Evolutionary conservation across 1,140 invertebrate species (phyloP).

Genomic region (Lucilia cuprina): DNA sequence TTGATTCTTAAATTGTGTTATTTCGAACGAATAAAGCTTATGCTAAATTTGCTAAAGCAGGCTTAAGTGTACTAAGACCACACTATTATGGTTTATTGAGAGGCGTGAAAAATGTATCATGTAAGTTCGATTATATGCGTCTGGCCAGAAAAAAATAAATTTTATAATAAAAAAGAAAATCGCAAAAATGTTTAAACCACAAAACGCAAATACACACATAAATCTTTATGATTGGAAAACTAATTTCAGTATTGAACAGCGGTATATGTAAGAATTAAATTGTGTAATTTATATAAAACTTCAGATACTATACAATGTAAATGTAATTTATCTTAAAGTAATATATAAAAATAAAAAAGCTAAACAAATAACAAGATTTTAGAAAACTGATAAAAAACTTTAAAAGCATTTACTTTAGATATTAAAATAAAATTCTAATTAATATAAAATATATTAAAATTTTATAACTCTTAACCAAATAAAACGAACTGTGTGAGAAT

Average conservation of each 20-base stretch:
- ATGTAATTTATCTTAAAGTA: neutral
- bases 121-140: neutral
- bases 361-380: neutral
- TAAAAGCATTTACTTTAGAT: no score
- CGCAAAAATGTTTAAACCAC: neutral
- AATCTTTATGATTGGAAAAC: conserved; percentile 15
- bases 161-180: neutral
- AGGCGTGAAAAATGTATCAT: conserved; percentile 5
- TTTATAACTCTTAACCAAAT: neutral
- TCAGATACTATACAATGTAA: neutral
- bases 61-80: neutral
- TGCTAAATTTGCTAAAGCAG: neutral
- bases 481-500: neutral
- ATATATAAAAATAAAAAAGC: neutral
- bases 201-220: neutral
- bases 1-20: no score
- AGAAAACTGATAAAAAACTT: no score
- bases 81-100: neutral
- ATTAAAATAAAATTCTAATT: no score
- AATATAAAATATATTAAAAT: no score
- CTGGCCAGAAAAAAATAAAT: neutral
- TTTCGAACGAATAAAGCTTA: neutral
- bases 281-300: conserved; percentile 3
- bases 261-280: neutral
- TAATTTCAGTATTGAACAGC: conserved; percentile 6